phyloP scores from a whole-genome alignment of 1,140 invertebrate genomes.

The Halyomorpha halys region DNA sequence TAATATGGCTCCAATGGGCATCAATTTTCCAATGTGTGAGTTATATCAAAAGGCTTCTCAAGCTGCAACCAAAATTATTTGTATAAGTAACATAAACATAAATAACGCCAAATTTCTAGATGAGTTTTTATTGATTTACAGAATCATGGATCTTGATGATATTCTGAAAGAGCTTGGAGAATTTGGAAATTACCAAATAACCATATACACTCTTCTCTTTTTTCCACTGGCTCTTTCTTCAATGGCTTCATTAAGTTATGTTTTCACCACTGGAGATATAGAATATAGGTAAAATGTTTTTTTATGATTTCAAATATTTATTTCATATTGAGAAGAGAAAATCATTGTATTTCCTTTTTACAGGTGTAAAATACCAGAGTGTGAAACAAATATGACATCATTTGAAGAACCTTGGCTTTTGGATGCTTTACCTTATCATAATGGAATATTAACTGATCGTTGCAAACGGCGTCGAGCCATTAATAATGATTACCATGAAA shows the following conservation, averaged over 20 bases:
- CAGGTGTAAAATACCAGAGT: neutral
- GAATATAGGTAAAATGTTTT: neutral
- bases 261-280: neutral
- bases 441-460: neutral
- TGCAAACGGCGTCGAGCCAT: neutral
- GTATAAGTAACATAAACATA: too few relatives aligned
- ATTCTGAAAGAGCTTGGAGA: constrained; percentile 2
- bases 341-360: neutral
- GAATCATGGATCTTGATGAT: neutral
- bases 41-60: too few relatives aligned
- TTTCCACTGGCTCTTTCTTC: neutral
- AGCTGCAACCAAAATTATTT: too few relatives aligned
- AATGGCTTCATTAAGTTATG: neutral
- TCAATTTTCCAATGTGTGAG: too few relatives aligned
- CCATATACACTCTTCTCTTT: neutral
- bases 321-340: neutral
- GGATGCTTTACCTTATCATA: neutral
- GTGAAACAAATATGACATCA: neutral
- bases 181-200: neutral
- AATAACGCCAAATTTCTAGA: too few relatives aligned
- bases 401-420: neutral
- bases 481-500: neutral
- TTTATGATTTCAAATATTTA: neutral
- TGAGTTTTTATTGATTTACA: neutral
- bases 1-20: too few relatives aligned